phyloP scores from a whole-genome alignment of 2,888 invertebrate species.

The Phengaris alcon region DNA sequence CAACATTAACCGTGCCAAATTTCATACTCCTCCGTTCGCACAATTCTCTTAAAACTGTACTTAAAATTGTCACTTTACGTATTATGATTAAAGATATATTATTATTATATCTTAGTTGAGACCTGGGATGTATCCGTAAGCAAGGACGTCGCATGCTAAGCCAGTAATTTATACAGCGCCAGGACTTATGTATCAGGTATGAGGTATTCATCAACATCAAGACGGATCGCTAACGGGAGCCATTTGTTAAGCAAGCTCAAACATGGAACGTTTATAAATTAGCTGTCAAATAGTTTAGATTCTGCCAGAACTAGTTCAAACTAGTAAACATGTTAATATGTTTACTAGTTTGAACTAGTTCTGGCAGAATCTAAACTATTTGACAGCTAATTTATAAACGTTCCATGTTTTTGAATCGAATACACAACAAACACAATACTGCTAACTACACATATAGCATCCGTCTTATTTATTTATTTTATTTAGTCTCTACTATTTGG shows the following conservation, averaged over 20 bases:
- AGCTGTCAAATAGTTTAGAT: conserved; percentile 6
- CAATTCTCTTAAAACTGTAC: no score
- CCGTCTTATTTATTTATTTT: no score
- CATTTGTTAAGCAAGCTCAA: neutral
- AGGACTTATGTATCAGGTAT: neutral
- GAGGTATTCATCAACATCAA: conserved; percentile 11
- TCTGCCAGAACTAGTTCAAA: conserved; percentile 4
- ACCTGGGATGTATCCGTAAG: neutral
- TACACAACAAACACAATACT: neutral
- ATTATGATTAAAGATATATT: no score
- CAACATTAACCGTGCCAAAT: no score
- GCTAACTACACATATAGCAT: neutral
- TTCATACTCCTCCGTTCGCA: no score
- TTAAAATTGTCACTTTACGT: no score
- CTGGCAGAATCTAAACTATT: conserved; percentile 3
- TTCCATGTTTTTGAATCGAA: neutral
- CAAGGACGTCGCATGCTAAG: neutral
- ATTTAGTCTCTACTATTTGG: no score
- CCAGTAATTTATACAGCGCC: neutral
- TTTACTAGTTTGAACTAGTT: conserved; percentile 15
- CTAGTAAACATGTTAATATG: conserved; percentile 17
- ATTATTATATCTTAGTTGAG: no score
- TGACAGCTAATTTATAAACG: conserved; percentile 1
- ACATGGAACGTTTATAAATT: conserved; percentile 1
- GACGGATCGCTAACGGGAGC: neutral